phyloP scores from a whole-genome alignment of 2,113 vertebrate genomes.

The Oxygymnocypris stewartii region DNA sequence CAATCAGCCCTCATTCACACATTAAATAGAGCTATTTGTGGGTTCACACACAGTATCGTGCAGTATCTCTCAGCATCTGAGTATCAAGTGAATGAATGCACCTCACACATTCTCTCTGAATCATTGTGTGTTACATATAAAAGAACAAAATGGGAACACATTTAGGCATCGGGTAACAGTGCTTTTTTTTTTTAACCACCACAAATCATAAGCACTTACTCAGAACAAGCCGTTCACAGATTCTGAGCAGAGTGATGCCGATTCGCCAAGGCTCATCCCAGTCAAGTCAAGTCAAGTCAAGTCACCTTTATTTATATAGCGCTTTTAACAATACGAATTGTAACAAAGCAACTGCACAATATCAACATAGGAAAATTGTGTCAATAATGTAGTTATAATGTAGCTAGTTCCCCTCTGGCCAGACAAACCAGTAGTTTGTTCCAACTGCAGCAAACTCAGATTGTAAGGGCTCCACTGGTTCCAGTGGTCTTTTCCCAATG shows the following conservation, averaged over 20 bases:
- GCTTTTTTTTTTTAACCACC: not conserved
- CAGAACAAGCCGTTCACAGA: not conserved
- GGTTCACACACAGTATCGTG: constrained; percentile 35
- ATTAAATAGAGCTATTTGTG: constrained; percentile 58
- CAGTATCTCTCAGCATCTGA: constrained; percentile 23
- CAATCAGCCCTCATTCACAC: constrained; percentile 50
- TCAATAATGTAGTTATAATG: no score
- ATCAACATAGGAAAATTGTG: no score
- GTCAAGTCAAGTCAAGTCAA: no score
- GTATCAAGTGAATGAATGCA: constrained; percentile 57
- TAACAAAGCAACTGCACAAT: no score
- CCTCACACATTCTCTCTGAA: constrained; percentile 34
- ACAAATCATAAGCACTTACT: not conserved
- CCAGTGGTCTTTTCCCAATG: no score
- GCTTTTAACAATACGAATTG: no score
- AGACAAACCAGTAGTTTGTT: no score
- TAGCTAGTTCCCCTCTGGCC: no score
- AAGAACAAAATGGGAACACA: constrained; percentile 11
- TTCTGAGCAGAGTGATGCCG: not conserved
- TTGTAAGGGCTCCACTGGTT: no score
- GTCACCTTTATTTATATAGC: no score
- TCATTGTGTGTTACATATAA: not conserved
- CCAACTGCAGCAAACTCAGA: no score
- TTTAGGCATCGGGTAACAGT: not conserved
- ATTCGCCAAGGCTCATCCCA: no score